Conservation (phyloP, 37 sponge, comb jelly and placozoan species). For the Beroe forskalii region DNA sequence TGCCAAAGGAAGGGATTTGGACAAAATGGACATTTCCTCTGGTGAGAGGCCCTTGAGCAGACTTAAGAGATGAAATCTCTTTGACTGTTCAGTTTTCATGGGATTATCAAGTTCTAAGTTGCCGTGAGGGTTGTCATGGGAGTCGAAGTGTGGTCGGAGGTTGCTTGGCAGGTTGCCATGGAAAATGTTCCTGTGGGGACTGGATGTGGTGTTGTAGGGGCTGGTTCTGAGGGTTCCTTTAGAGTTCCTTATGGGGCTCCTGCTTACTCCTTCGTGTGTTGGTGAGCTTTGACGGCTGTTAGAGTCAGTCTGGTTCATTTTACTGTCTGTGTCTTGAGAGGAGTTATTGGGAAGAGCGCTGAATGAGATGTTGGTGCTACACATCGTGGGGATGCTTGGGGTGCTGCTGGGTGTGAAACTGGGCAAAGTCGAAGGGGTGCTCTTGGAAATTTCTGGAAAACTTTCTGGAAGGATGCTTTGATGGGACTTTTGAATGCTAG, state of each 20-base stretch:
- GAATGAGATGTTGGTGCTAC: too few species aligned
- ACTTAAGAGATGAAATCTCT: neutral
- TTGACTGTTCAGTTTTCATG: neutral
- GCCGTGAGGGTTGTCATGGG: neutral
- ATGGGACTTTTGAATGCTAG: too few species aligned
- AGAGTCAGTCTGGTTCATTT: too few species aligned
- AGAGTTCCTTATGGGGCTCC: neutral
- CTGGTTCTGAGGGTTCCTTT: neutral
- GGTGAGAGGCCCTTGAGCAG: neutral
- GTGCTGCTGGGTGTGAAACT: too few species aligned
- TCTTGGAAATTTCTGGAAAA: too few species aligned
- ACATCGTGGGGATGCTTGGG: too few species aligned
- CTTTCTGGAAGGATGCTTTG: too few species aligned
- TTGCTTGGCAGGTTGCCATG: neutral
- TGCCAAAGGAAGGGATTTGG: neutral
- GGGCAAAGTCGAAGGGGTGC: too few species aligned
- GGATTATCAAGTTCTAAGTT: neutral
- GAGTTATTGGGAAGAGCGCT: too few species aligned
- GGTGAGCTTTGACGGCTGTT: neutral
- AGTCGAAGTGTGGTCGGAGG: neutral
- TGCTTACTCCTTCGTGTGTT: neutral
- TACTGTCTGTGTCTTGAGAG: too few species aligned
- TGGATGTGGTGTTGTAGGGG: neutral
- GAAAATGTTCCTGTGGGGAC: neutral
- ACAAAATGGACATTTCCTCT: neutral